A percentile compares a stretch with the other conserved stretches of the same genome.
phyloP scores from a whole-genome alignment of 2,797 vertebrate species.

The Odontamblyopus lacepedii region DNA sequence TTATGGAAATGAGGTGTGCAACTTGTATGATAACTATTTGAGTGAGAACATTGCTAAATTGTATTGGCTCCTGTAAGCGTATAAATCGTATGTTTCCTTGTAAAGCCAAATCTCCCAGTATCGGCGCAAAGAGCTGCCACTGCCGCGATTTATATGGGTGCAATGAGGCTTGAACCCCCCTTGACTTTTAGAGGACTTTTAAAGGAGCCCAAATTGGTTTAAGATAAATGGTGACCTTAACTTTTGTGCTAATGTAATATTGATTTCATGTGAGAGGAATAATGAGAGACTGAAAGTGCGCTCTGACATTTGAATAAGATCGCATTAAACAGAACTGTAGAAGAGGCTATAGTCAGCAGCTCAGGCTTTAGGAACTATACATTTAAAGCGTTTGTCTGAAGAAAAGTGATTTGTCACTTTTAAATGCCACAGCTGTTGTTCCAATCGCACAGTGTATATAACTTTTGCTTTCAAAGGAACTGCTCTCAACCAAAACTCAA shows the following conservation, averaged over 20 bases:
- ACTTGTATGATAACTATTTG: too few relatives aligned
- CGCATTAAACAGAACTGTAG: neutral
- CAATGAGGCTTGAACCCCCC: neutral
- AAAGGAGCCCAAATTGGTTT: neutral
- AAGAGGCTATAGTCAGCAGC: neutral
- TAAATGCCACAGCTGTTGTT: constrained; percentile 4
- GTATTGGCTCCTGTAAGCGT: too few relatives aligned
- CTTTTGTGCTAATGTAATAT: neutral
- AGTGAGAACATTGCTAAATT: too few relatives aligned
- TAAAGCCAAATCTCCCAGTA: too few relatives aligned
- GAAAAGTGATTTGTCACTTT: neutral
- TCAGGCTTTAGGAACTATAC: neutral
- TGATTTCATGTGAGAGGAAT: constrained; percentile 2
- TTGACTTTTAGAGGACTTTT: neutral
- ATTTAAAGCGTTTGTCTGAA: neutral
- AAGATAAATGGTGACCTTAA: constrained; percentile 10
- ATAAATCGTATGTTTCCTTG: too few relatives aligned
- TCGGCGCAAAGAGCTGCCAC: too few relatives aligned
- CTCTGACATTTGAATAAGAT: constrained; percentile 1
- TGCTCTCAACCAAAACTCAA: too few relatives aligned
- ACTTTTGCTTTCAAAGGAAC: neutral
- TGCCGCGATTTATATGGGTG: too few relatives aligned
- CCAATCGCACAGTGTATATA: neutral
- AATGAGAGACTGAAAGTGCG: neutral
- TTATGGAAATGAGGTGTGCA: neutral